Evolutionary conservation across 2,113 vertebrate genomes (phyloP), one percentile per base, ranked within the genome.

Genomic region (Bubo scandiacus): DNA sequence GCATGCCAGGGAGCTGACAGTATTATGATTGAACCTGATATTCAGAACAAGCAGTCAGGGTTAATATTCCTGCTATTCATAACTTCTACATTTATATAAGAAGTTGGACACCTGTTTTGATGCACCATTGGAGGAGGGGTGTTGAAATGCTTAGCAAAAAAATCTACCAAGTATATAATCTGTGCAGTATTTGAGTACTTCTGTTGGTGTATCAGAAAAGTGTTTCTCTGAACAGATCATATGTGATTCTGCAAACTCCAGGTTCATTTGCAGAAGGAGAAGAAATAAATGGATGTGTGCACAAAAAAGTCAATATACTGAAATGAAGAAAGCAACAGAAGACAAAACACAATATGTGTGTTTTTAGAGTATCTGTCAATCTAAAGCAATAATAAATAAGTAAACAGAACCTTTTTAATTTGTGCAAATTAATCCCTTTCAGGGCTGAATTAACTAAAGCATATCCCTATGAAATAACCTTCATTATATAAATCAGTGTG

Each of bases 321-420:
- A 95, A 95, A 90, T 86, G 72, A 89, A 91, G 88, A 92, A 95
- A 93, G 74, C 70, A 94, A 54, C 58, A 83, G 63, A 95, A 94
- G 42, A 89, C 38, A 91, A 94, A 94, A 94, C 71, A 82, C 81
- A 96, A 10, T 94, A 67, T 95, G 92, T 95, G 86, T 95, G 91
- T 92, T 92, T 96, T 96, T 78, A 83, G 73, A 91, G n/a, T 87
- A 80, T 91, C 89, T 95, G 90, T 95, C 96, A 94, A 83, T 96
- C 89, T 94, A 59, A 82, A 88, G 32, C 66, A 94, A 93, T 94
- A 96, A 78, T 65, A 89, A 95, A 93, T 86, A 97, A 95, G 85
- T 88, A 97, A 97, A 95, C 91, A 97, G 81, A 95, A 80, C 63
- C 84, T 94, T 94, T 92, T 92, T 83, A 96, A 96, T 97, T 95